Percentiles rank a stretch among this genome's conserved stretches.
These are phyloP conservation scores for Silurus aristotelis DNA, from an alignment of 2,797 vertebrate species.

Conservation along the genomic window DNA sequence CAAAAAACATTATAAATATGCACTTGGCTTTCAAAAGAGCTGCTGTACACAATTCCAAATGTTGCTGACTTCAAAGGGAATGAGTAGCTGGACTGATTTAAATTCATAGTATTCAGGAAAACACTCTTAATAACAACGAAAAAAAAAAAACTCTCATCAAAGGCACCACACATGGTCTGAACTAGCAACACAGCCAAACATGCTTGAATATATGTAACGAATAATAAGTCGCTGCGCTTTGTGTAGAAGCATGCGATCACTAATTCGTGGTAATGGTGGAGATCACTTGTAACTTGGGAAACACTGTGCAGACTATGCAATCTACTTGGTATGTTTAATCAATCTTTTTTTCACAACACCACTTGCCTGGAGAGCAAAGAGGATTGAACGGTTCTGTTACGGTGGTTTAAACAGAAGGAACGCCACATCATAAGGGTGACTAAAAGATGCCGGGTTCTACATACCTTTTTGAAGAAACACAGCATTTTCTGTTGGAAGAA, in stretches of 20 bases:
- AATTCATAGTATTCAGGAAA: constrained; percentile 17
- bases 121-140: neutral
- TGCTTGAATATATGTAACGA: neutral
- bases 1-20: constrained; percentile 5
- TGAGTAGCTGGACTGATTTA: constrained; percentile 27
- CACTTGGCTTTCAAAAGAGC: constrained; percentile 23
- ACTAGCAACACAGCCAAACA: neutral
- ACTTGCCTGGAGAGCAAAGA: neutral
- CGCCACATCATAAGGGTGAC: neutral
- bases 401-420: neutral
- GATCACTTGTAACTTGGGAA: neutral
- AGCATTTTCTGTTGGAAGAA: neutral
- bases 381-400: neutral
- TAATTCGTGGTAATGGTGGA: neutral
- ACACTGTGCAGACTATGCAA: neutral
- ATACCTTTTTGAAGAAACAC: neutral
- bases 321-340: neutral
- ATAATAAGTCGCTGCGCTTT: neutral
- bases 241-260: neutral
- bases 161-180: neutral
- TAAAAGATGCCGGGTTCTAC: neutral
- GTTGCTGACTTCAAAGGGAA: constrained; percentile 36
- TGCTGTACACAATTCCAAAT: constrained; percentile 29
- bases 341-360: neutral
- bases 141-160: neutral